Evolutionary conservation across 2,888 invertebrate genomes (phyloP), one percentile per base, ranked within the genome.

Genomic region (Synergus itoensis): DNA sequence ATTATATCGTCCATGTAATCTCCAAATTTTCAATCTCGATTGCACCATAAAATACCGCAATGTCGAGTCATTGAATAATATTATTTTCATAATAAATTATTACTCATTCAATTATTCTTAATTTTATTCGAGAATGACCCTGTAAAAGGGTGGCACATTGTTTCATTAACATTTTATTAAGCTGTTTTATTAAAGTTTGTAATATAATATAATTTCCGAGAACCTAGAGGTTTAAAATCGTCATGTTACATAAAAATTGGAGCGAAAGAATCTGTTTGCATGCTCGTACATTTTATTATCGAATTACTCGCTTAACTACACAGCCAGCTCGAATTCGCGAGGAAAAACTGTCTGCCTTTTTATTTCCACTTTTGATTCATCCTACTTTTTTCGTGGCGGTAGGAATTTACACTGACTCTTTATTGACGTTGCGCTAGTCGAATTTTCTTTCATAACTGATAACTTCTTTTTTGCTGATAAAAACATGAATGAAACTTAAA

Each of bases 221-320:
- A 73, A 53, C 5, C 16, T 53, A 12, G n/a, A 73, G 36, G 82
- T 88, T 88, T 86, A 87, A 86, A 86, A 85, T 86, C 78, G 84
- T 84, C 78, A 83, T 86, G 83, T 86, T 86, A 85, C 82, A 84
- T 86, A 87, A 87, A 86, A 85, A 87, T 85, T 81, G 79, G 82
- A 81, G 81, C 82, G 80, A 82, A 77, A 83, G 79, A 48, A 69
- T 69, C 48, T 48, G 69, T 69, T 69, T 69, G 28, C 28, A 48
- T 57, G 73, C 36, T n/a, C 40, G 53, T 73, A 53, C 53, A 73
- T 73, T 73, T 73, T 73, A 73, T 73, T 73, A 73, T 48, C 73
- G 73, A 57, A 53, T 73, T 73, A 73, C 53, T 73, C n/a, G 73
- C 73, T 57, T 53, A 73, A 57, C 53, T 53, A 36, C 53, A 73